phyloP scores from a whole-genome alignment of 2,888 invertebrate species.

The Nemotelus nigrinus region DNA sequence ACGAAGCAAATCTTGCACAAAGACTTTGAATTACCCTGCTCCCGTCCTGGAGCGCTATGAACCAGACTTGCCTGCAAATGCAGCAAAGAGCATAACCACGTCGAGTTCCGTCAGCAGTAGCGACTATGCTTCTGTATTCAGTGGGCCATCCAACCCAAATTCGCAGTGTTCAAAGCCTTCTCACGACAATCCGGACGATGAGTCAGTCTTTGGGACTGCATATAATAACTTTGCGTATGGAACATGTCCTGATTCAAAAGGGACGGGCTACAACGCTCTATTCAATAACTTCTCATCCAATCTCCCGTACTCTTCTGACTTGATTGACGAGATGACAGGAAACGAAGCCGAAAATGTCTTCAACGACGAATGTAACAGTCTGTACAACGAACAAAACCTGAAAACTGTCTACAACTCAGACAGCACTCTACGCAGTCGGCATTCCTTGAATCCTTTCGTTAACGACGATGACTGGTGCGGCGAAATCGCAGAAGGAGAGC shows the following conservation, averaged over 20 bases:
- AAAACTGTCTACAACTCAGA: conserved; percentile 47
- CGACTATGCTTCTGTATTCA: conserved; percentile 64
- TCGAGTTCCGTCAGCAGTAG: conserved; percentile 64
- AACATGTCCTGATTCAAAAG: conserved; percentile 37
- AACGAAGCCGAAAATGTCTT: conserved; percentile 35
- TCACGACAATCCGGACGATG: conserved; percentile 54
- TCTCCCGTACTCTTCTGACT: conserved; percentile 42
- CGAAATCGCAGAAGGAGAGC: conserved; percentile 52
- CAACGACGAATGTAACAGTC: conserved; percentile 43
- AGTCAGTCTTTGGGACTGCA: conserved; percentile 61
- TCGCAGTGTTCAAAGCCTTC: conserved; percentile 6
- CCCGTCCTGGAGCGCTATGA: background rate
- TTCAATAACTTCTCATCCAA: conserved; percentile 46
- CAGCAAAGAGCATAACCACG: conserved; percentile 54
- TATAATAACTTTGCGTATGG: conserved; percentile 57
- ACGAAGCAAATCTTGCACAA: conserved; percentile 59
- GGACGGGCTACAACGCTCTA: background rate
- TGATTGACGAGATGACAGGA: conserved; percentile 9
- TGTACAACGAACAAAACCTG: background rate
- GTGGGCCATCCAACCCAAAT: conserved; percentile 56
- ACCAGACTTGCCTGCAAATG: conserved; percentile 50
- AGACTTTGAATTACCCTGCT: conserved; percentile 50
- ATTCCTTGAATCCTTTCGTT: conserved; percentile 31
- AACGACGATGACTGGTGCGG: conserved; percentile 55
- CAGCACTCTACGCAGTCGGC: conserved; percentile 44